A percentile compares a stretch with the other conserved stretches of the same genome.
These are phyloP conservation scores for Dilophus febrilis DNA, from an alignment of 2,888 invertebrate genomes.

Conservation along the genomic window DNA sequence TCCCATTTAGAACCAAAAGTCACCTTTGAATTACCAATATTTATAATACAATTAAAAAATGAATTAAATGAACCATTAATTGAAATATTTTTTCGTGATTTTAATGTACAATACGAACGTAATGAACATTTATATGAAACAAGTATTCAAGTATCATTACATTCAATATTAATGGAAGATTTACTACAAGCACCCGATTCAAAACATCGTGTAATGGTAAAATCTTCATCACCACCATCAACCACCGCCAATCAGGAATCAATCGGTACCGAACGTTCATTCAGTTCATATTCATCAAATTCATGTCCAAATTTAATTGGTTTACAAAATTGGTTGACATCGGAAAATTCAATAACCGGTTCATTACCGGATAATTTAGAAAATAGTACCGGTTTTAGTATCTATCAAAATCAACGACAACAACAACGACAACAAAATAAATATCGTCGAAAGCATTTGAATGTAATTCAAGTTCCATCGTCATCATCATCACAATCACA, in stretches of 20 bases:
- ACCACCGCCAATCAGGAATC: background rate
- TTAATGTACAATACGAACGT: constrained; percentile 56
- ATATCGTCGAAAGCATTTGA: constrained; percentile 4
- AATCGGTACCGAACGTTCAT: constrained; percentile 15
- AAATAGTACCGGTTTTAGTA: constrained; percentile 32
- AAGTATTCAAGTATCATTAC: constrained; percentile 55
- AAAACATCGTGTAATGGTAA: constrained; percentile 68
- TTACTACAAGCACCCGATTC: constrained; percentile 60
- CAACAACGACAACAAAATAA: constrained; percentile 1
- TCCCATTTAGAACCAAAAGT: constrained; percentile 26
- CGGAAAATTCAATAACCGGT: constrained; percentile 18
- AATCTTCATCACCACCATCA: constrained; percentile 33
- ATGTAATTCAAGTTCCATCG: constrained; percentile 5
- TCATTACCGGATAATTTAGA: constrained; percentile 46
- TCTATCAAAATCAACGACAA: constrained; percentile 6
- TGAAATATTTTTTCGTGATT: constrained; percentile 68
- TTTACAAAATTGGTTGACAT: constrained; percentile 15
- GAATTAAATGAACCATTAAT: constrained; percentile 65
- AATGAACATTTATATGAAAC: constrained; percentile 51
- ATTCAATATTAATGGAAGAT: constrained; percentile 83
- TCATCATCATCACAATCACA: constrained; percentile 2
- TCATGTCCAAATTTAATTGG: constrained; percentile 62
- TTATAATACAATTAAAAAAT: constrained; percentile 60
- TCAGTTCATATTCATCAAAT: constrained; percentile 45
- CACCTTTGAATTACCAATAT: constrained; percentile 53